These are phyloP conservation scores for Nasonia oneida DNA, from an alignment of 2,888 invertebrate genomes.

Conservation along the genomic window DNA sequence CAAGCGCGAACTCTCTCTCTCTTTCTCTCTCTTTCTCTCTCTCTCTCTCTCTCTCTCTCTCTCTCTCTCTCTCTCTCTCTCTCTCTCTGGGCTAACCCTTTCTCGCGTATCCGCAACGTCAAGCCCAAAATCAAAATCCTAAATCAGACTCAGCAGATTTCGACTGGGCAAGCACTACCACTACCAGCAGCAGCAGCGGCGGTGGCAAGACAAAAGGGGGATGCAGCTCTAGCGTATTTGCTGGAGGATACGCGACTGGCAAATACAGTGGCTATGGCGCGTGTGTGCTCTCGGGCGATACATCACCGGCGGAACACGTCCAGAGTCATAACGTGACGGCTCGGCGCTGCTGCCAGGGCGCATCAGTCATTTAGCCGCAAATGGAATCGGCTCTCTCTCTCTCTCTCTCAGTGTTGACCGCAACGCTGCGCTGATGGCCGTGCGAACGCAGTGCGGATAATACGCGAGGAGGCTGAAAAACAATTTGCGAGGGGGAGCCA, in stretches of 20 bases:
- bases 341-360: constrained; percentile 64
- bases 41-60: not conserved
- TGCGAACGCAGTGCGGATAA: constrained; percentile 10
- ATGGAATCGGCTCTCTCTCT: constrained; percentile 68
- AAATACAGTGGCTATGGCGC: constrained; percentile 24
- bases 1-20: not conserved
- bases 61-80: not conserved
- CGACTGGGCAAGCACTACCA: not conserved
- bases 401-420: constrained; percentile 11
- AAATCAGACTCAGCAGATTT: constrained; percentile 53
- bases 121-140: constrained; percentile 50
- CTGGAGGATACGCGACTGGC: constrained; percentile 23
- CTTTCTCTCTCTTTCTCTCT: too few species aligned
- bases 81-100: not conserved
- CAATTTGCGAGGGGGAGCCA: constrained; percentile 40
- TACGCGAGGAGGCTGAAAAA: constrained; percentile 44
- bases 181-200: not conserved
- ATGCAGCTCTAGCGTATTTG: constrained; percentile 24
- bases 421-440: not conserved
- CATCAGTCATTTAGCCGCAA: constrained; percentile 78
- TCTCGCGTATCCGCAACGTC: constrained; percentile 27
- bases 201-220: constrained; percentile 26
- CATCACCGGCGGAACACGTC: constrained; percentile 73
- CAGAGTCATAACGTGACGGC: constrained; percentile 73
- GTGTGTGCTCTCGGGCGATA: constrained; percentile 66